Evolutionary conservation across 2,888 invertebrate genomes (phyloP).

Genomic region (Xanthorhoe spadicearia): DNA sequence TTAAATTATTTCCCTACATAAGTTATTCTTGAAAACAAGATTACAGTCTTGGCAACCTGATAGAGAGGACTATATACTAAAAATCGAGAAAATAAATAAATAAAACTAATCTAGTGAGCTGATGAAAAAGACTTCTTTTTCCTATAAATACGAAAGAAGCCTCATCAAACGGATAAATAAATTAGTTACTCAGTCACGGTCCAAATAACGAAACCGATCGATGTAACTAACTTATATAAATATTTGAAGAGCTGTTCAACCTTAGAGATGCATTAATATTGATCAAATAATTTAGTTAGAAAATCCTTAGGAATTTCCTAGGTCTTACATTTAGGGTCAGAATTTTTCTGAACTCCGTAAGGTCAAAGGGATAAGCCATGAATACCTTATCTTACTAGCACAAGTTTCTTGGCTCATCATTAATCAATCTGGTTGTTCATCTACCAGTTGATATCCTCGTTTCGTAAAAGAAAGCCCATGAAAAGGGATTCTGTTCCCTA

Average conservation of each 20-base stretch:
- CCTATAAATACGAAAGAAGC: neutral
- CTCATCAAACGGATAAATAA: neutral
- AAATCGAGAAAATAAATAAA: too few relatives aligned
- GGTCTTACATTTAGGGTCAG: neutral
- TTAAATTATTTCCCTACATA: too few relatives aligned
- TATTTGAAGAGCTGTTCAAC: neutral
- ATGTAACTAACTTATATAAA: neutral
- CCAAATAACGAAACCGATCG: neutral
- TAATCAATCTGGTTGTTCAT: conserved; percentile 17
- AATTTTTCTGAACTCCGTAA: neutral
- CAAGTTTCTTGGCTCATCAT: conserved; percentile 19
- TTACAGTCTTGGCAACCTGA: too few relatives aligned
- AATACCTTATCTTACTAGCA: conserved; percentile 12
- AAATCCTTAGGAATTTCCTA: neutral
- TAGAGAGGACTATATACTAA: too few relatives aligned
- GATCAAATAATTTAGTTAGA: neutral
- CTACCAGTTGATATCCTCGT: conserved; percentile 19
- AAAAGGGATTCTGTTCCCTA: conserved; percentile 14
- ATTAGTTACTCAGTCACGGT: neutral
- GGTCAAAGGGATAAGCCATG: neutral
- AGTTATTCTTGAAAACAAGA: too few relatives aligned
- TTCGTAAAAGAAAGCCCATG: conserved; percentile 18
- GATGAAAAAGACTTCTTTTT: too few relatives aligned
- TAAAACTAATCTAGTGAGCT: too few relatives aligned
- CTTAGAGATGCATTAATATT: neutral